phyloP scores from a whole-genome alignment of 2,113 vertebrate species.

The Puffinus mauretanicus region DNA sequence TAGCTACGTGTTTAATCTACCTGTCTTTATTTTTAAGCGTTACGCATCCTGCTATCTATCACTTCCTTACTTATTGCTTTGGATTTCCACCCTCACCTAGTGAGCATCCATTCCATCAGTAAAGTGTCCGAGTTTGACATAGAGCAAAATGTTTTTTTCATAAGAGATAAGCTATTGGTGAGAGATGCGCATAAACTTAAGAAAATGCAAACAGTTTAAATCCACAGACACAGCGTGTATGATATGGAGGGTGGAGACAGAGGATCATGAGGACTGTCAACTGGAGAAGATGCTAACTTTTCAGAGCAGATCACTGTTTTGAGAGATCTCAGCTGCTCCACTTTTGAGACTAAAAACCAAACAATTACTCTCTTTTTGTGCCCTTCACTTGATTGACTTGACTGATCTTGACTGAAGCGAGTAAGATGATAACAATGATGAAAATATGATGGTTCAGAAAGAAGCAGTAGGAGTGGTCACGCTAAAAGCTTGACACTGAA shows the following conservation, averaged over 20 bases:
- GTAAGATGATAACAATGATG: not conserved
- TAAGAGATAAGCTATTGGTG: not conserved
- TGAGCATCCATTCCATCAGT: too few relatives aligned
- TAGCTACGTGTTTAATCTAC: not conserved
- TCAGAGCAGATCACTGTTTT: not conserved
- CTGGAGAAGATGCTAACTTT: not conserved
- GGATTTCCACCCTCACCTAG: not conserved
- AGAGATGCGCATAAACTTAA: not conserved
- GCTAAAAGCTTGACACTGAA: not conserved
- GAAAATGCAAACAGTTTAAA: not conserved
- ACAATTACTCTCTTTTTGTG: not conserved
- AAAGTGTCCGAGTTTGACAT: not conserved
- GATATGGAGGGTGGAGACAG: not conserved
- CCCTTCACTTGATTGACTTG: not conserved
- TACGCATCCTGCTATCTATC: not conserved
- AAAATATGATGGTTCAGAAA: not conserved
- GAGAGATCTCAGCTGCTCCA: not conserved
- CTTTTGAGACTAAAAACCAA: not conserved
- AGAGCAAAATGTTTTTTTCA: not conserved
- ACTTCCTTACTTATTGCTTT: not conserved
- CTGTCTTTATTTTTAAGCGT: not conserved
- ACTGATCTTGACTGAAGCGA: accelerated
- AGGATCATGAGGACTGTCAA: not conserved
- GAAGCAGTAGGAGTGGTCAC: accelerated
- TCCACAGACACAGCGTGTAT: not conserved